Percentiles rank a stretch among this genome's conserved stretches.
These are phyloP conservation scores for Caenorhabditis panamensis DNA, from an alignment of 2,888 invertebrate species.

Conservation along the genomic window DNA sequence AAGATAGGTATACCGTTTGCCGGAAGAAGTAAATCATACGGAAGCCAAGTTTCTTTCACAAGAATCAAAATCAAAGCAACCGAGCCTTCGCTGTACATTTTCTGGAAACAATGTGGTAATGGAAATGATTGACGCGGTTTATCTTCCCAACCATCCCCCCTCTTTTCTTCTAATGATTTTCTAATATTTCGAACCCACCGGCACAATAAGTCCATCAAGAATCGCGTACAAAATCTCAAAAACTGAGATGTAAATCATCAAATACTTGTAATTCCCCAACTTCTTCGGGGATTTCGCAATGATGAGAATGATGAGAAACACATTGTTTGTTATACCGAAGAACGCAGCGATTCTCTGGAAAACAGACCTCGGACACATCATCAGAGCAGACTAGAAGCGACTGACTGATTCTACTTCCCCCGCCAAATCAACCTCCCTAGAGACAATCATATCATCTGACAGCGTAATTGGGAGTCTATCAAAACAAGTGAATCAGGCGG, in stretches of 20 bases:
- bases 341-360: slow-evolving; percentile 10
- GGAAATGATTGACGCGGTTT: not conserved
- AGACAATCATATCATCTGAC: not conserved
- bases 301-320: slow-evolving; percentile 27
- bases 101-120: slow-evolving; percentile 1
- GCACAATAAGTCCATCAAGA: slow-evolving; percentile 21
- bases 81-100: slow-evolving; percentile 19
- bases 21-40: not conserved
- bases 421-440: not conserved
- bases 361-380: slow-evolving; percentile 11
- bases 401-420: not conserved
- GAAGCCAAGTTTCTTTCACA: slow-evolving; percentile 3
- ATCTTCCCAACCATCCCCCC: not conserved
- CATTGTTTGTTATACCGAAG: slow-evolving; percentile 9
- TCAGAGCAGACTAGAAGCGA: not conserved
- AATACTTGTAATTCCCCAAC: slow-evolving; percentile 29
- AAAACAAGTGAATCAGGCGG: not conserved
- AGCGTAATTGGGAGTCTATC: not conserved
- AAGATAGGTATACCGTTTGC: slow-evolving; percentile 2
- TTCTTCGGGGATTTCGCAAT: slow-evolving; percentile 25
- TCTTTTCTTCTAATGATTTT: too few relatives aligned
- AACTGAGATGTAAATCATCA: slow-evolving; percentile 35
- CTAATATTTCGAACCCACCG: slow-evolving; percentile 28
- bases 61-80: slow-evolving; percentile 6
- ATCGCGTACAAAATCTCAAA: slow-evolving; percentile 31